Percentiles rank a stretch among this genome's conserved stretches.
Evolutionary conservation across 2,888 invertebrate species (phyloP).

Genomic region (Drosophila paranaensis): DNA sequence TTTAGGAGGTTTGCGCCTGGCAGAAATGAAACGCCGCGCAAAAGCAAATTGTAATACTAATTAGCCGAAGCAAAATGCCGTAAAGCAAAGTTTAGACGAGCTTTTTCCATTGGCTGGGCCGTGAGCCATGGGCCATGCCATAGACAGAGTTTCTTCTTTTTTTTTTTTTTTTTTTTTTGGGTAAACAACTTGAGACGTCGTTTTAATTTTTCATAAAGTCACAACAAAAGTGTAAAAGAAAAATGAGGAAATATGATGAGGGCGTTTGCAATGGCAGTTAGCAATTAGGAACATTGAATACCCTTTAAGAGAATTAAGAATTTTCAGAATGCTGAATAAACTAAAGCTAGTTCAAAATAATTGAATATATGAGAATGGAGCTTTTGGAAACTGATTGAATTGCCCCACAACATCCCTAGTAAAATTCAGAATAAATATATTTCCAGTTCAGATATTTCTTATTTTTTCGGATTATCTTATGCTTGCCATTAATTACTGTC

Average conservation of each 20-base stretch:
- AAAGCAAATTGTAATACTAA: slow-evolving; percentile 78
- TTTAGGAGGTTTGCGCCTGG: slow-evolving; percentile 44
- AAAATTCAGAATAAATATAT: too few relatives aligned
- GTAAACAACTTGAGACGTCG: slow-evolving; percentile 77
- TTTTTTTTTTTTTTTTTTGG: slow-evolving; percentile 46
- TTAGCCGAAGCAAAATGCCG: slow-evolving; percentile 67
- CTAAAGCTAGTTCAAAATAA: neutral
- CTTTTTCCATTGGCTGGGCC: slow-evolving; percentile 36
- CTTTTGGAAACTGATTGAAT: too few relatives aligned
- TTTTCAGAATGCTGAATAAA: neutral
- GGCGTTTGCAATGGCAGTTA: slow-evolving; percentile 3
- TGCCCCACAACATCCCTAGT: too few relatives aligned
- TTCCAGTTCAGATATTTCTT: too few relatives aligned
- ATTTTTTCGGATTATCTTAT: too few relatives aligned
- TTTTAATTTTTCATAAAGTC: slow-evolving; percentile 75
- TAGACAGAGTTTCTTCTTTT: slow-evolving; percentile 33
- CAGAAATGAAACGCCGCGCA: slow-evolving; percentile 51
- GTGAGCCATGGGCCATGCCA: slow-evolving; percentile 2
- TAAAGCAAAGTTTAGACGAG: slow-evolving; percentile 66
- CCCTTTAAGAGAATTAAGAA: slow-evolving; percentile 16
- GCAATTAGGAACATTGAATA: slow-evolving; percentile 10
- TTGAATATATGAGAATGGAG: too few relatives aligned
- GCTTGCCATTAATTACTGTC: too few relatives aligned
- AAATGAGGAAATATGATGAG: slow-evolving; percentile 42
- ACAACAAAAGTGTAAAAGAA: slow-evolving; percentile 59